Evolutionary conservation across 2,888 invertebrate species (phyloP), one percentile per base, ranked within the genome.

Genomic region (Synanthedon andrenaeformis): DNA sequence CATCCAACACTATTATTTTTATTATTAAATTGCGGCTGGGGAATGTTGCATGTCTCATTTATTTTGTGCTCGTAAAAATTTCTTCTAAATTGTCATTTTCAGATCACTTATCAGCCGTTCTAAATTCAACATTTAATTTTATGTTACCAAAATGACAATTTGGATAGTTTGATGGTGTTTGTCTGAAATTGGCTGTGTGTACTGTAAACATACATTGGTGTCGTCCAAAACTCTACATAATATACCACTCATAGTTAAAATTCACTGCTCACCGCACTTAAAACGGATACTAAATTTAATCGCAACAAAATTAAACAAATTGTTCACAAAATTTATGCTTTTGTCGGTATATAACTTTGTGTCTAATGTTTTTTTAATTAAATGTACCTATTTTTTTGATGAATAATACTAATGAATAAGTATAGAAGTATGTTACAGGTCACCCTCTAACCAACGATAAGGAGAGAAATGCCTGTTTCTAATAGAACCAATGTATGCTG

Each of bases 21-120:
- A n/a, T 64, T 76, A 82, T 81, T 74, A 67, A 71, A 82, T 74
- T 78, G 85, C 85, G 85, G 86, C 86, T 87, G 86, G 85, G 84
- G 85, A 87, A 86, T 87, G 87, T 76, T 81, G 86, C 86, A 86
- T 86, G 86, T 63, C 66, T 74, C 63, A 64, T 64, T 59, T 66
- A 67, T 61, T 23, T 69, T 70, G 69, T 75, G 65, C 66, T 67
- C 66, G 63, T 72, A 57, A 12, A 19, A 13, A n/a, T 60, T 64
- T 59, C 57, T 35, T 52, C 53, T 73, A 73, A 72, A 59, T 71
- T 78, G 72, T 58, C 71, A 69, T 74, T 70, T 72, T 61, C 55
- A 13, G 3, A 35, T 35, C 10, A 13, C 8, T 14, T 45, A 58
- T 61, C 55, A 52, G 52, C 55, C 14, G 45, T 45, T 45, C 6